Percentiles rank a stretch among this genome's conserved stretches.
phyloP scores from a whole-genome alignment of 2,113 vertebrate species.

The Tetraodon nigroviridis region DNA sequence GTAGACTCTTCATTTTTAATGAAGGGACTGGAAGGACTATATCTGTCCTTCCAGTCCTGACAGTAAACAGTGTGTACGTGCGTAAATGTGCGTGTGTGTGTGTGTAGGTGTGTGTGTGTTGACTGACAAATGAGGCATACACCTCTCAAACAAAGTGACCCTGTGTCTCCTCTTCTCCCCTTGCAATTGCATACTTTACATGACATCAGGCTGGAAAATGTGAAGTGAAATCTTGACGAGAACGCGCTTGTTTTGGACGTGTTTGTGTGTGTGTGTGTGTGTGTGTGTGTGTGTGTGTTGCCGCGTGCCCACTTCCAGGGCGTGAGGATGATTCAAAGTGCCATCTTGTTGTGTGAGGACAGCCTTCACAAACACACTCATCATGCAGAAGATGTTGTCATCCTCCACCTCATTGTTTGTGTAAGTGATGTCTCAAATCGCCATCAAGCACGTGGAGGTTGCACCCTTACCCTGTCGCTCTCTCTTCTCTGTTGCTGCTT shows the following conservation, averaged over 20 bases:
- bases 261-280: constrained; percentile 14
- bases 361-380: constrained; percentile 89
- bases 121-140: constrained; percentile 37
- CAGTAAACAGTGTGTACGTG: neutral
- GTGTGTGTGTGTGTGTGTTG: constrained; percentile 43
- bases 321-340: constrained; percentile 92
- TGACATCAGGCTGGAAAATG: constrained; percentile 61
- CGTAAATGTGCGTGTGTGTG: constrained; percentile 18
- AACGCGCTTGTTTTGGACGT: too few species aligned
- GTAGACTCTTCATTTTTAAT: neutral
- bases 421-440: constrained; percentile 78
- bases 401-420: constrained; percentile 79
- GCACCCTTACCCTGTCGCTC: constrained; percentile 57
- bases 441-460: constrained; percentile 65
- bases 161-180: constrained; percentile 21
- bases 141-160: constrained; percentile 43
- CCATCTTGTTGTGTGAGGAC: constrained; percentile 85
- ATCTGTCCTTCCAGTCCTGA: constrained; percentile 3
- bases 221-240: constrained; percentile 58
- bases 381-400: constrained; percentile 83
- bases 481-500: constrained; percentile 42
- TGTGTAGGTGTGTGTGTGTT: constrained; percentile 16
- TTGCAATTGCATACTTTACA: constrained; percentile 24
- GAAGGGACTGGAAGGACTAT: too few species aligned
- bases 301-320: constrained; percentile 20